These are phyloP conservation scores for Pantelozetes paolii DNA, from an alignment of 2,888 invertebrate species.

Conservation along the genomic window DNA sequence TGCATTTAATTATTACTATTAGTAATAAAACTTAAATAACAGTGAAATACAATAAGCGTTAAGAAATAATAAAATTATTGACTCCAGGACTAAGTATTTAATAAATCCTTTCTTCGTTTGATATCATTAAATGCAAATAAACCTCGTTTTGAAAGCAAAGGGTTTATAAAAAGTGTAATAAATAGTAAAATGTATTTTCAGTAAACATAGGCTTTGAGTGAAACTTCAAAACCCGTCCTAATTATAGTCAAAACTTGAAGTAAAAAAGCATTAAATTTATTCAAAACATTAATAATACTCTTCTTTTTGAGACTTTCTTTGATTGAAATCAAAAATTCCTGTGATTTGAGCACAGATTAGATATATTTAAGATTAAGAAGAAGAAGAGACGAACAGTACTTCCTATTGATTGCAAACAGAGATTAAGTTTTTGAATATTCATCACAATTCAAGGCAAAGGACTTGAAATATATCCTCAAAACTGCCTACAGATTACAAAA, in stretches of 20 bases:
- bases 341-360: neutral
- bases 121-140: neutral
- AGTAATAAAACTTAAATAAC: too few species aligned
- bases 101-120: too few species aligned
- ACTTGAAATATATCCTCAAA: neutral
- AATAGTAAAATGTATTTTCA: too few species aligned
- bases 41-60: too few species aligned
- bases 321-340: neutral
- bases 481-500: neutral
- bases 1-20: too few species aligned
- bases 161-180: too few species aligned
- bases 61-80: too few species aligned
- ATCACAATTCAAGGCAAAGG: slow-evolving; percentile 4
- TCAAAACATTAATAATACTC: neutral
- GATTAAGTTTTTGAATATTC: slow-evolving; percentile 8
- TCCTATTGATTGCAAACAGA: neutral
- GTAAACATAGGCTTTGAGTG: neutral
- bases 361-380: neutral
- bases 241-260: neutral
- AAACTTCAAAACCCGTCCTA: neutral
- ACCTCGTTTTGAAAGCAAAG: neutral
- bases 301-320: neutral
- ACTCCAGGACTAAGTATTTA: too few species aligned
- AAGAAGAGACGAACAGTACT: neutral
- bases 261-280: neutral